These are phyloP conservation scores for Cephus nigrinus DNA, from an alignment of 2,888 invertebrate species.

Conservation along the genomic window DNA sequence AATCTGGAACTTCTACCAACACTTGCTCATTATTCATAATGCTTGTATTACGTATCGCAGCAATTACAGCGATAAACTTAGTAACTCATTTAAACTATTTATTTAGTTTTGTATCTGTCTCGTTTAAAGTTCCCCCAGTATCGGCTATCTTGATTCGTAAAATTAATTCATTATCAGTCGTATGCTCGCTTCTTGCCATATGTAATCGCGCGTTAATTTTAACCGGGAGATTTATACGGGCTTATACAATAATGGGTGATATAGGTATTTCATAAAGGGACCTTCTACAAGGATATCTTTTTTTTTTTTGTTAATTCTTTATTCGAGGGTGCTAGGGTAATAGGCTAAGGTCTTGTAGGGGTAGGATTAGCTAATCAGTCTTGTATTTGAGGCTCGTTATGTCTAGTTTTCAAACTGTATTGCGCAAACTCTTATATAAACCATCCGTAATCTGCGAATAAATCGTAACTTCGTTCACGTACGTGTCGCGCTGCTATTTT, in stretches of 20 bases:
- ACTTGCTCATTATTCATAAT: slow-evolving; percentile 27
- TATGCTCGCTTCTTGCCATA: slow-evolving; percentile 10
- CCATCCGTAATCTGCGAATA: neutral
- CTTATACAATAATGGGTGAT: slow-evolving; percentile 46
- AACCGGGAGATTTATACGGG: slow-evolving; percentile 56
- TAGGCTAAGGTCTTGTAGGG: neutral
- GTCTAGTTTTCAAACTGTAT: slow-evolving; percentile 58
- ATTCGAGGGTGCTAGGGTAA: neutral
- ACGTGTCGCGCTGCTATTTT: slow-evolving; percentile 9
- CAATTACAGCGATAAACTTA: neutral
- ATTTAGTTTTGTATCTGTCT: slow-evolving; percentile 19
- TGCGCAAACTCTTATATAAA: slow-evolving; percentile 49
- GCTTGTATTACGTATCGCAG: neutral
- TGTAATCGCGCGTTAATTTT: slow-evolving; percentile 53
- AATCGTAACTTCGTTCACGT: neutral
- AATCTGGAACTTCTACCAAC: slow-evolving; percentile 59
- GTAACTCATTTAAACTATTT: slow-evolving; percentile 28
- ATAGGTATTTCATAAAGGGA: neutral
- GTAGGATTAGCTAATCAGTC: slow-evolving; percentile 65
- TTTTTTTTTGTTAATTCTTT: neutral
- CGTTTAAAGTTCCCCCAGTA: neutral
- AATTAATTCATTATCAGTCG: neutral
- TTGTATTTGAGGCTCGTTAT: slow-evolving; percentile 66
- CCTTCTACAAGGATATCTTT: neutral
- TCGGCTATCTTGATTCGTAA: neutral